Evolutionary conservation across 2,888 invertebrate genomes (phyloP).

Genomic region (Pristionchus arcanus): DNA sequence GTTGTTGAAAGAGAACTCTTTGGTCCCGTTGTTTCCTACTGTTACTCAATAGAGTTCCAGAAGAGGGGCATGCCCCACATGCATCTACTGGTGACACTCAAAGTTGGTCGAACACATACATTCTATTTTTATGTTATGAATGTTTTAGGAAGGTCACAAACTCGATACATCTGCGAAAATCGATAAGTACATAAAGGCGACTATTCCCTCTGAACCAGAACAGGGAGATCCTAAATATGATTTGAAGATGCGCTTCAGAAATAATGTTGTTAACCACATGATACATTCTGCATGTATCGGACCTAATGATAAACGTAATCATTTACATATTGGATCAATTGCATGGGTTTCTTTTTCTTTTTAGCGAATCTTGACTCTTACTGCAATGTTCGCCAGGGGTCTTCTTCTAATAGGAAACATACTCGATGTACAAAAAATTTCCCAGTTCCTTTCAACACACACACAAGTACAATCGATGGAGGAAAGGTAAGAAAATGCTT

Average conservation of each 20-base stretch:
- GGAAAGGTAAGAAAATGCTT: not conserved
- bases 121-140: not conserved
- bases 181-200: not conserved
- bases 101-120: not conserved
- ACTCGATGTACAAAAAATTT: not conserved
- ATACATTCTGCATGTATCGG: constrained; percentile 28
- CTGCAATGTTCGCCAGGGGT: too few species aligned
- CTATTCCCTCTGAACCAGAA: not conserved
- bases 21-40: not conserved
- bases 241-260: not conserved
- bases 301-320: not conserved
- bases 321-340: not conserved
- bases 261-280: not conserved
- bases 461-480: not conserved
- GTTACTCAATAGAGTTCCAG: constrained; percentile 46
- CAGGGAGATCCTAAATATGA: not conserved
- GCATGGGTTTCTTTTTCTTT: not conserved
- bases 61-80: too few species aligned
- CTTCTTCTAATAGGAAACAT: too few species aligned
- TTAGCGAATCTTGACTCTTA: too few species aligned
- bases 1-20: not conserved
- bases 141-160: constrained; percentile 5
- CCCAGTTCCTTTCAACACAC: not conserved
- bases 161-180: constrained; percentile 5
- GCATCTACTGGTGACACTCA: constrained; percentile 22